These are phyloP conservation scores for Metaphire vulgaris DNA, from an alignment of 1,140 invertebrate species.

Conservation along the genomic window DNA sequence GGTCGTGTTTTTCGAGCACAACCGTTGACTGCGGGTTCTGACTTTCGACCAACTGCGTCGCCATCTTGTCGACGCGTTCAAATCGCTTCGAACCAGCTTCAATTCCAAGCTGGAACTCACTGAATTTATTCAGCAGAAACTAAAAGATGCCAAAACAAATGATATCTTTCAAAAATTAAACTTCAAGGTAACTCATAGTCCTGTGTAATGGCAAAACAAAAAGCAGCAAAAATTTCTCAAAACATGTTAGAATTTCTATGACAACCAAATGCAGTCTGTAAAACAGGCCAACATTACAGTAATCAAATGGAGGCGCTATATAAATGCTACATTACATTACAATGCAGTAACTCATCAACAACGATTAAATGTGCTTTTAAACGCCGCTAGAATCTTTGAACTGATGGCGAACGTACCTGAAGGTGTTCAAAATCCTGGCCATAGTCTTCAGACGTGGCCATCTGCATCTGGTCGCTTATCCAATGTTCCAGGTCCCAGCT, in stretches of 20 bases:
- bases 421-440: conserved; percentile 95
- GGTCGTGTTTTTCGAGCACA: conserved; percentile 62
- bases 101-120: conserved; percentile 85
- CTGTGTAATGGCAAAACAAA: conserved; percentile 11
- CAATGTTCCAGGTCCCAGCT: conserved; percentile 83
- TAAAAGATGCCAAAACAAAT: conserved; percentile 50
- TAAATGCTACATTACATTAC: too few relatives aligned
- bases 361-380: too few relatives aligned
- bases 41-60: conserved; percentile 78
- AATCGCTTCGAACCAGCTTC: conserved; percentile 86
- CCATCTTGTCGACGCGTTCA: conserved; percentile 82
- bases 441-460: conserved; percentile 87
- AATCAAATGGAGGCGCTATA: too few relatives aligned
- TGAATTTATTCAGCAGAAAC: conserved; percentile 84
- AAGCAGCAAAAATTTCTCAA: too few relatives aligned
- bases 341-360: too few relatives aligned
- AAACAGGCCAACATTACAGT: too few relatives aligned
- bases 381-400: too few relatives aligned
- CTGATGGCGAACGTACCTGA: too few relatives aligned
- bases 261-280: too few relatives aligned
- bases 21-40: conserved; percentile 77
- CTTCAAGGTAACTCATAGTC: too few relatives aligned
- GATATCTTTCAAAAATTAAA: conserved; percentile 24
- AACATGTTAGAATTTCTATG: too few relatives aligned
- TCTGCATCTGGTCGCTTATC: conserved; percentile 86